Conservation (phyloP, 2,888 invertebrate species). For the Caenorhabditis doughertyi region DNA sequence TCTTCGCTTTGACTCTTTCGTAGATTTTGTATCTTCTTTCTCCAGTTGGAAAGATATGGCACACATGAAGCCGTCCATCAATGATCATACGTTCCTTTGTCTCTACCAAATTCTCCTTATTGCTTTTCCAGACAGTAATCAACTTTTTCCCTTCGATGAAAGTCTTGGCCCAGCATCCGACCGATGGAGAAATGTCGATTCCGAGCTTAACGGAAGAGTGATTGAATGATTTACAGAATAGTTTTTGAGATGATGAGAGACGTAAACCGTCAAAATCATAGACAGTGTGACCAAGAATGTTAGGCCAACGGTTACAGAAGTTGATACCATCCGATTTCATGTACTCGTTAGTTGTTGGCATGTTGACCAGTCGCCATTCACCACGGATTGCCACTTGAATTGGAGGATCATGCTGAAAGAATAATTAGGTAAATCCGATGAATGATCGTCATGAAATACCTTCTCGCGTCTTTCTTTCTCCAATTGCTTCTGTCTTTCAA, state of each 20-base stretch:
- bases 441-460: neutral
- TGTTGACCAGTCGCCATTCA: conserved; percentile 9
- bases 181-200: neutral
- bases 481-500: neutral
- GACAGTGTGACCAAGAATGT: neutral
- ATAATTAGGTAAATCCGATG: neutral
- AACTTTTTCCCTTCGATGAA: neutral
- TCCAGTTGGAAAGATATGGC: neutral
- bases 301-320: neutral
- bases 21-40: conserved; percentile 1
- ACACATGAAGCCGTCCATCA: conserved; percentile 16
- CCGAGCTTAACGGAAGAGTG: neutral
- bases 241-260: neutral
- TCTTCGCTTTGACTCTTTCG: neutral
- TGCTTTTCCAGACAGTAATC: neutral
- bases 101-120: neutral
- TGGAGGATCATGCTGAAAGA: conserved; percentile 1
- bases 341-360: neutral
- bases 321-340: neutral
- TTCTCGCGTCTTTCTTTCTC: conserved; percentile 4
- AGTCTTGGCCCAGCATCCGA: neutral
- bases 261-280: neutral
- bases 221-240: conserved; percentile 8
- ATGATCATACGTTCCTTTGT: conserved; percentile 5
- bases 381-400: neutral